Percentiles rank a stretch among this genome's conserved stretches.
Conservation (phyloP, 1,140 invertebrate genomes). For the Drosophila mauritiana region DNA sequence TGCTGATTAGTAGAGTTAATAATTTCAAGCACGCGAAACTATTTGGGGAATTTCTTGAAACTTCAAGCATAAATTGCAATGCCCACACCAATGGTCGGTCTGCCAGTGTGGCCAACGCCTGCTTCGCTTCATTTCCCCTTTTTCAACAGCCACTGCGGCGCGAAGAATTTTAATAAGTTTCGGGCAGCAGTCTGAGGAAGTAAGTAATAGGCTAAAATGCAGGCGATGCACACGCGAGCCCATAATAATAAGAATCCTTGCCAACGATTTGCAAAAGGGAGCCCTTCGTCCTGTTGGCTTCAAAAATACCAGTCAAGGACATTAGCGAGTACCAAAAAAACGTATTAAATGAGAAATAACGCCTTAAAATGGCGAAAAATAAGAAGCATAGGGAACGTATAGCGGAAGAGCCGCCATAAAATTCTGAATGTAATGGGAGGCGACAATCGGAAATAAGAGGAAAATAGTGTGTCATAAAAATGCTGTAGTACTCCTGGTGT, state of each 20-base stretch:
- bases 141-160: conserved; percentile 20
- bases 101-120: conserved; percentile 24
- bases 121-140: conserved; percentile 4
- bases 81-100: conserved; percentile 17
- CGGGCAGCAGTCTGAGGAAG: conserved; percentile 45
- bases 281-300: conserved; percentile 13
- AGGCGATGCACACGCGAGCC: conserved; percentile 65
- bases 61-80: conserved; percentile 70
- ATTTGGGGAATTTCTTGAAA: conserved; percentile 71
- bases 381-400: conserved; percentile 5
- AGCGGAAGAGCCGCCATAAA: conserved; percentile 48
- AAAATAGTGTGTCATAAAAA: conserved; percentile 78
- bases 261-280: conserved; percentile 27
- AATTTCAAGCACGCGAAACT: conserved; percentile 79
- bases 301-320: conserved; percentile 69
- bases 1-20: conserved; percentile 79
- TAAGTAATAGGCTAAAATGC: conserved; percentile 68
- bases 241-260: conserved; percentile 59
- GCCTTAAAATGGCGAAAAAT: conserved; percentile 53
- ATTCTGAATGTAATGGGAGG: conserved; percentile 47
- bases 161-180: conserved; percentile 69
- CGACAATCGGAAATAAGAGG: conserved; percentile 73
- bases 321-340: conserved; percentile 30
- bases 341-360: conserved; percentile 26
- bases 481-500: conserved; percentile 37